A percentile compares a stretch with the other conserved stretches of the same genome.
Evolutionary conservation across 2,113 vertebrate genomes (phyloP).

Genomic region (Chloropsis cyanopogon): DNA sequence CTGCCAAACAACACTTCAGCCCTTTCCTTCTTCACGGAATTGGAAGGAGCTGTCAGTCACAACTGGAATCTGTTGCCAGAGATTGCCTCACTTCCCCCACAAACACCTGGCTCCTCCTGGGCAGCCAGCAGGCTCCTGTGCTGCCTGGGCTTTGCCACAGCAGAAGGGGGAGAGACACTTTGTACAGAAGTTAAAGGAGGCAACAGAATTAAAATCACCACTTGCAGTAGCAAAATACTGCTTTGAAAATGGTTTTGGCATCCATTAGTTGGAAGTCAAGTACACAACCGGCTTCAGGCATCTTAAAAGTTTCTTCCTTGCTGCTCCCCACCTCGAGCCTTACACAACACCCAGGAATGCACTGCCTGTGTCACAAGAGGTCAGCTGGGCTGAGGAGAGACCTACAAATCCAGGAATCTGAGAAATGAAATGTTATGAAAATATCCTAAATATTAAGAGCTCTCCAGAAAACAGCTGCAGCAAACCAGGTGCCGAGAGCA

Average conservation of each 20-base stretch:
- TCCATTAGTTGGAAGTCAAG: not conserved
- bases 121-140: not conserved
- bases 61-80: not conserved
- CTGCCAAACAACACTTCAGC: not conserved
- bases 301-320: not conserved
- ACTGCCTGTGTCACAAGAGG: not conserved
- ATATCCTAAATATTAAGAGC: not conserved
- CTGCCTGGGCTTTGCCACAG: not conserved
- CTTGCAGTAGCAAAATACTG: not conserved
- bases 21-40: not conserved
- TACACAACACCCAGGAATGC: not conserved
- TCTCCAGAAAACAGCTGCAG: not conserved
- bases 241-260: not conserved
- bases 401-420: not conserved
- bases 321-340: constrained; percentile 17
- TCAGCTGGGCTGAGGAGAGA: not conserved
- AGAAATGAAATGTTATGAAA: not conserved
- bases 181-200: not conserved
- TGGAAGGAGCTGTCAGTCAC: not conserved
- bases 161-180: not conserved
- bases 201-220: not conserved
- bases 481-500: not conserved
- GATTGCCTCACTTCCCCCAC: not conserved
- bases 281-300: not conserved
- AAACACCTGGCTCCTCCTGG: not conserved